Evolutionary conservation across 2,113 vertebrate genomes (phyloP).

Genomic region (Megaceryle maxima): DNA sequence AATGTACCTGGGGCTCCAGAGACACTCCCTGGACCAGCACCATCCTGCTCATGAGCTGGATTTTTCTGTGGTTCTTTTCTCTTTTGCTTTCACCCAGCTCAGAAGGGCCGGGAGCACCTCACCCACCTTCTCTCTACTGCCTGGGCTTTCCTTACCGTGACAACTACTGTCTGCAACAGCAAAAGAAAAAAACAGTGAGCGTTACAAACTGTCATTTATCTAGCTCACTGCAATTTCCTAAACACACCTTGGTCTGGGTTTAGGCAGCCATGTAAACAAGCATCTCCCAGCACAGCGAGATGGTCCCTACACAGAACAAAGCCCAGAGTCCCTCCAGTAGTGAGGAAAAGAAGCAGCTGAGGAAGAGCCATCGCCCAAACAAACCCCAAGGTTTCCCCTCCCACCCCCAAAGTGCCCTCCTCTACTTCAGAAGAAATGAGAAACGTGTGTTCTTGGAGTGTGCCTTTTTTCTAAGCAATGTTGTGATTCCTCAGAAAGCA

Average conservation of each 20-base stretch:
- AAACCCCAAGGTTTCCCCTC: background rate
- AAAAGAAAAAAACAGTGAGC: background rate
- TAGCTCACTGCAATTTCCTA: background rate
- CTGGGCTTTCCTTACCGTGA: background rate
- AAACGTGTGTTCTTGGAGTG: background rate
- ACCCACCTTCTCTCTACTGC: background rate
- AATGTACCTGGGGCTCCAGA: background rate
- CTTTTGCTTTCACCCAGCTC: background rate
- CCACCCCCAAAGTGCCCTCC: background rate
- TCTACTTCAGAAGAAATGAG: background rate
- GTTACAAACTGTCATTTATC: background rate
- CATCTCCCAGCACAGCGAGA: background rate
- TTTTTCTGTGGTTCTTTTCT: background rate
- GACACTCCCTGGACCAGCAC: background rate
- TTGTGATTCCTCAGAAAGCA: background rate
- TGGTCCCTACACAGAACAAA: background rate
- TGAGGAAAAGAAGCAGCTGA: background rate
- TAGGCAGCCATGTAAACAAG: background rate
- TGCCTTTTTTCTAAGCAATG: background rate
- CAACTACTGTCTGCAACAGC: background rate
- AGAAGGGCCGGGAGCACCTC: background rate
- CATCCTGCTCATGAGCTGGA: background rate
- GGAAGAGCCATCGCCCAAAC: background rate
- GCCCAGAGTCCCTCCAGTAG: fast-evolving
- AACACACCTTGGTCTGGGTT: background rate